Evolutionary conservation across 2,888 invertebrate genomes (phyloP), one percentile per base, ranked within the genome.

Genomic region (Bursaphelenchus okinawaensis): DNA sequence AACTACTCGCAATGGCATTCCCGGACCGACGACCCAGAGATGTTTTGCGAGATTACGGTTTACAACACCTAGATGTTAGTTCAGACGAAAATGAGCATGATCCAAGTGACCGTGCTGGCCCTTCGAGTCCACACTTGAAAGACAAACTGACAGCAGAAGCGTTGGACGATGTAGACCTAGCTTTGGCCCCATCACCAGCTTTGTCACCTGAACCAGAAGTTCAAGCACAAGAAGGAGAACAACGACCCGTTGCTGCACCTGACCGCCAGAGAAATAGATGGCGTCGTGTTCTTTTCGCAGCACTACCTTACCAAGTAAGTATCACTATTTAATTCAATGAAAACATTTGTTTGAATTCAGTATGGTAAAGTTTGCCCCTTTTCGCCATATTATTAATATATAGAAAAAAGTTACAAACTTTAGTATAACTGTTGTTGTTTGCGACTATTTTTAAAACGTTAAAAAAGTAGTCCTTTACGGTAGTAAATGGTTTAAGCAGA

Each of bases 221-320:
- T 16, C 69, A 62, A 16, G 16, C 23, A 9, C 69, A 54, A 68
- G 24, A 68, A 20, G 19, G 20, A n/a, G 62, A 22, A 7, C 22
- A n/a, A n/a, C n/a, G 22, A 22, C n/a, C 27, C 20, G 26, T 50
- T n/a, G 68, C n/a, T 20, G 24, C 24, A 23, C 55, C 62, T 16
- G 29, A 73, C 19, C 65, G 75, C 50, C 79, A 79, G 65, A 68
- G 78, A 52, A 73, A 75, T 50, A 72, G 82, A 55, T 82, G 80
- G 82, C 71, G 79, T 68, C 76, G 81, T 64, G 78, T 81, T 55
- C 68, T 81, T 58, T 73, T 76, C 58, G 77, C 81, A 20, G 81
- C 81, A 22, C 67, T 81, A 72, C 81, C 81, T 20, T 73, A 96
- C 83, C 95, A 96, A 86, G 92, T 80, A 61, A 16, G 2, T 20